Conservation (phyloP, 35 echinoderm and acorn worm species). For the Stichopus chloronotus region DNA sequence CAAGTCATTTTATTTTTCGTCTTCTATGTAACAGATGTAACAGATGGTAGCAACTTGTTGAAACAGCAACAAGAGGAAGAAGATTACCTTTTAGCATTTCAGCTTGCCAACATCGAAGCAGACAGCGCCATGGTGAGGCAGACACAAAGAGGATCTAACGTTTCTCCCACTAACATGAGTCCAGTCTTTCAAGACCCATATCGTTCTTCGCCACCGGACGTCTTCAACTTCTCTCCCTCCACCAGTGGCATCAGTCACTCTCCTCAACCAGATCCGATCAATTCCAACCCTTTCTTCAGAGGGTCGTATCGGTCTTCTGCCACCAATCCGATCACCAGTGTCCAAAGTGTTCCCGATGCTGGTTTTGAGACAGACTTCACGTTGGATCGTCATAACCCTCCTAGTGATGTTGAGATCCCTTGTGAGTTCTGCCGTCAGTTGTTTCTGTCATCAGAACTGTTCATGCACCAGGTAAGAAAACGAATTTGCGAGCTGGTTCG, state of each 20-base stretch:
- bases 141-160: not conserved
- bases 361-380: not conserved
- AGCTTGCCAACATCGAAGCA: constrained; percentile 60
- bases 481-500: too few relatives aligned
- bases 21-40: not conserved
- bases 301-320: too few relatives aligned
- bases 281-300: too few relatives aligned
- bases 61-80: constrained; percentile 63
- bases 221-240: not conserved
- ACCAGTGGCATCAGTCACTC: too few relatives aligned
- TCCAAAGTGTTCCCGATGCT: not conserved
- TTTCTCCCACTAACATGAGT: not conserved
- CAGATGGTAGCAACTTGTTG: not conserved
- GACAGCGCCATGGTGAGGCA: not conserved
- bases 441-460: not conserved
- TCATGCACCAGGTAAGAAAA: constrained; percentile 52
- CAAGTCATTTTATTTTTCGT: too few relatives aligned
- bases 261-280: too few relatives aligned
- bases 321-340: not conserved
- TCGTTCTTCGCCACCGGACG: not conserved
- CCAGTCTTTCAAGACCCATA: not conserved
- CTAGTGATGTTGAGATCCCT: constrained; percentile 11
- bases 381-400: not conserved
- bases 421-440: constrained; percentile 67
- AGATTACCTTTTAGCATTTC: constrained; percentile 60